A percentile compares a stretch with the other conserved stretches of the same genome.
These are phyloP conservation scores for Scaptomyza flava DNA, from an alignment of 2,888 invertebrate species.

Conservation along the genomic window DNA sequence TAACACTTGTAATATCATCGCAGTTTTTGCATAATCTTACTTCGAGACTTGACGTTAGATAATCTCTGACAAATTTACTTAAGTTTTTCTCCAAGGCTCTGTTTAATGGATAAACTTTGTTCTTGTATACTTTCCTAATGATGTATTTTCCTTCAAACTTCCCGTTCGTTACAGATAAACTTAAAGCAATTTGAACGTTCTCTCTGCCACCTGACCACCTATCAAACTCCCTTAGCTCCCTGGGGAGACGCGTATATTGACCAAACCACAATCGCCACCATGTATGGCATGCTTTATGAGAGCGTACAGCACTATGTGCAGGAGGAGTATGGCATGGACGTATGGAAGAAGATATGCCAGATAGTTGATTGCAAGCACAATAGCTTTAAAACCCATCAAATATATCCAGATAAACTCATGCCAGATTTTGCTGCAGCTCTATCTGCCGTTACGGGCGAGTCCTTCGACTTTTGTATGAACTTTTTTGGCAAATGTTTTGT, in stretches of 20 bases:
- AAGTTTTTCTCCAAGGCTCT: constrained; percentile 26
- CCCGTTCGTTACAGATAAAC: constrained; percentile 62
- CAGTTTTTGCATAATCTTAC: background rate
- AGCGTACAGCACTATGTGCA: constrained; percentile 93
- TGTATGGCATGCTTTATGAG: constrained; percentile 94
- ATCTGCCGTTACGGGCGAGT: constrained; percentile 87
- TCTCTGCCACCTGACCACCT: constrained; percentile 15
- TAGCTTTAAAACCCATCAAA: constrained; percentile 92
- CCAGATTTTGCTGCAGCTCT: constrained; percentile 91
- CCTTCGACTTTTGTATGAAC: constrained; percentile 92
- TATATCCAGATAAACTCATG: constrained; percentile 93
- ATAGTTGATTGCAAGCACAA: constrained; percentile 89
- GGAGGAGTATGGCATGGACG: constrained; percentile 91
- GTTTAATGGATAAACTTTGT: constrained; percentile 64
- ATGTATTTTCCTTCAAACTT: constrained; percentile 51
- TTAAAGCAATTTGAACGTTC: constrained; percentile 41
- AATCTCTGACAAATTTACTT: constrained; percentile 49
- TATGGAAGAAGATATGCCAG: constrained; percentile 90
- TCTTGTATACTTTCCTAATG: constrained; percentile 42
- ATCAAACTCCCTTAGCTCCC: background rate
- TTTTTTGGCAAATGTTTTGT: constrained; percentile 96
- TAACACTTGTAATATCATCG: background rate
- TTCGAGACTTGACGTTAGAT: constrained; percentile 5
- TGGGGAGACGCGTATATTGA: constrained; percentile 15
- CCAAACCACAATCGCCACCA: constrained; percentile 76